Percentiles rank a stretch among this genome's conserved stretches.
Evolutionary conservation across 2,113 vertebrate species (phyloP).

Genomic region (Syrmaticus mikado): DNA sequence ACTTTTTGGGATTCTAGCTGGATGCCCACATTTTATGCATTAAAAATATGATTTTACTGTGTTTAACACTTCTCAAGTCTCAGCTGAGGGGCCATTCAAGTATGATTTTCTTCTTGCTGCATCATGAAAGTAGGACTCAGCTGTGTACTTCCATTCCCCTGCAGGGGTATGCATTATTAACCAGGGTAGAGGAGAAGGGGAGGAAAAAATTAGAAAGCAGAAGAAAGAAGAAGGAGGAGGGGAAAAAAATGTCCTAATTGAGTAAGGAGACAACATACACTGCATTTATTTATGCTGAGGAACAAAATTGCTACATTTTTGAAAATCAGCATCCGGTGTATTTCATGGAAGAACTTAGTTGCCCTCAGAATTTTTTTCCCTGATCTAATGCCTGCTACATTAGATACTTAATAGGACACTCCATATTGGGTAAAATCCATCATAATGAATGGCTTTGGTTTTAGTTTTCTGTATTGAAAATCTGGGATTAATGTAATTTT

Average conservation of each 20-base stretch:
- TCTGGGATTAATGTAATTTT: background rate
- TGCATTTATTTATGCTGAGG: background rate
- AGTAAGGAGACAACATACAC: background rate
- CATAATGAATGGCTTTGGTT: background rate
- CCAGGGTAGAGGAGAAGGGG: background rate
- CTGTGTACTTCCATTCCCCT: background rate
- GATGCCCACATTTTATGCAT: background rate
- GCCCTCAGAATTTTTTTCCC: background rate
- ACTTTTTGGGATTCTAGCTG: background rate
- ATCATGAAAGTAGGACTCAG: background rate
- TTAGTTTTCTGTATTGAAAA: background rate
- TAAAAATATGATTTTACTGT: background rate
- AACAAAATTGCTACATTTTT: background rate
- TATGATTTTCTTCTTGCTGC: background rate
- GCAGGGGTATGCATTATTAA: slow-evolving; percentile 9
- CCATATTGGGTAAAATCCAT: background rate
- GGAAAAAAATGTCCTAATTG: background rate
- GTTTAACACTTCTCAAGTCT: background rate
- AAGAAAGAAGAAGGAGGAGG: background rate
- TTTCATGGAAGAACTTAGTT: background rate
- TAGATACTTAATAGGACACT: background rate
- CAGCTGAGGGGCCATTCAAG: background rate
- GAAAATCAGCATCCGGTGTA: background rate
- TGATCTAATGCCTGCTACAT: background rate
- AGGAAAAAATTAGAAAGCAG: background rate